Conservation (phyloP, 1,140 invertebrate genomes). For the Cyrtorhinus lividipennis region DNA sequence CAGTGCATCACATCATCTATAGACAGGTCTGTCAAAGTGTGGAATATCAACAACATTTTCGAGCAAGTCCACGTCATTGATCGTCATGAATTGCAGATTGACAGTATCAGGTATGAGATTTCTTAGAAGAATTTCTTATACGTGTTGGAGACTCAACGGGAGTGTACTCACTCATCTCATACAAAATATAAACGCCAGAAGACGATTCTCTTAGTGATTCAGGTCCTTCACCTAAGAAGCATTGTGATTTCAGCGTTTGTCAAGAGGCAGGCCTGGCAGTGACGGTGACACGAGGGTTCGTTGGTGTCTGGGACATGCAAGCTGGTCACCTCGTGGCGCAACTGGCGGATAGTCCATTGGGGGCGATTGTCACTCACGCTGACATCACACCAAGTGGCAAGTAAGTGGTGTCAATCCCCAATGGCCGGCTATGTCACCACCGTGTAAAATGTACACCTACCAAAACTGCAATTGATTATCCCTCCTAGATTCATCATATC, state of each 20-base stretch:
- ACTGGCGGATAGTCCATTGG: slow-evolving; percentile 78
- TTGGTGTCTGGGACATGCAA: slow-evolving; percentile 89
- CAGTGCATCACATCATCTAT: slow-evolving; percentile 90
- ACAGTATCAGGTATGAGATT: slow-evolving; percentile 62
- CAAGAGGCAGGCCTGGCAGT: slow-evolving; percentile 59
- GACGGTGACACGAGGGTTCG: slow-evolving; percentile 79
- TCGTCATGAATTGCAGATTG: slow-evolving; percentile 87
- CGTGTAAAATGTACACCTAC: too few species aligned
- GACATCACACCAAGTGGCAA: slow-evolving; percentile 70
- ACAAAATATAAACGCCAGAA: not conserved
- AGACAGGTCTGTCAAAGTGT: slow-evolving; percentile 94
- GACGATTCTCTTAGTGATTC: not conserved
- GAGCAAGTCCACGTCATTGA: slow-evolving; percentile 95
- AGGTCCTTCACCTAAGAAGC: too few species aligned
- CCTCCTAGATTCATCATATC: slow-evolving; percentile 65
- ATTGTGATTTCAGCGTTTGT: slow-evolving; percentile 61
- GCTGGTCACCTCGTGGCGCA: slow-evolving; percentile 68
- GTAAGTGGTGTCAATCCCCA: slow-evolving; percentile 32
- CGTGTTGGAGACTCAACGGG: too few species aligned
- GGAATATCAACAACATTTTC: slow-evolving; percentile 98
- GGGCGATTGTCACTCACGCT: slow-evolving; percentile 88
- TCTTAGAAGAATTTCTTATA: too few species aligned
- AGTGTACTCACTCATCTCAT: too few species aligned
- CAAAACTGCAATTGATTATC: too few species aligned
- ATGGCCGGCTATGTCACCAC: too few species aligned